Evolutionary conservation across 2,113 vertebrate species (phyloP).

Genomic region (Bothrops jararaca): DNA sequence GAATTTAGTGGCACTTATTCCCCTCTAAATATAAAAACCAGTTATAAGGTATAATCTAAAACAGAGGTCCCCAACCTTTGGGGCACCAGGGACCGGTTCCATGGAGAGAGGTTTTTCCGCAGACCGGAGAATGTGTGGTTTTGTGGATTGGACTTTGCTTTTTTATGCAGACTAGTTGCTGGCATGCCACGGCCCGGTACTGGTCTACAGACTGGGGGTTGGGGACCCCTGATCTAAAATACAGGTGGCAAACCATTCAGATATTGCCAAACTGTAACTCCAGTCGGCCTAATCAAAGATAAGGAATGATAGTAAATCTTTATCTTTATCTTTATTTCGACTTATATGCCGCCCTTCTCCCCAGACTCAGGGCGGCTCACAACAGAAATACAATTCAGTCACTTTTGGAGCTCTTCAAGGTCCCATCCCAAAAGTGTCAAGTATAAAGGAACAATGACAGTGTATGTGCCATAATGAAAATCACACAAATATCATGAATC

Average conservation of each 20-base stretch:
- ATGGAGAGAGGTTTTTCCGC: no score
- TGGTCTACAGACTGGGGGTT: no score
- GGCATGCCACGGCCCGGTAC: no score
- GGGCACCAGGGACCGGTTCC: no score
- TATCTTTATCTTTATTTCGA: no score
- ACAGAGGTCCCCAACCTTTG: neutral
- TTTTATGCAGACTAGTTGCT: no score
- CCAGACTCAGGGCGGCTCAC: no score
- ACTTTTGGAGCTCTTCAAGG: neutral
- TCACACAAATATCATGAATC: neutral
- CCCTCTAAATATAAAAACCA: neutral
- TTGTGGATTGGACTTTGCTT: no score
- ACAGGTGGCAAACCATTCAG: neutral
- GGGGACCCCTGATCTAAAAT: neutral
- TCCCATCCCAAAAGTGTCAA: neutral
- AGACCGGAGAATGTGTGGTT: no score
- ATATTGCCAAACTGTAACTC: neutral
- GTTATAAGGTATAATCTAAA: neutral
- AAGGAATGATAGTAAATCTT: neutral
- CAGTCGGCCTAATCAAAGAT: neutral
- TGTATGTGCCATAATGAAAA: neutral
- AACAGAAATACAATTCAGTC: neutral
- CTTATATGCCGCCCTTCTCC: no score
- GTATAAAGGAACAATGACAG: neutral
- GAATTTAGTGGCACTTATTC: neutral